These are phyloP conservation scores for Triplophysa bombifrons DNA, from an alignment of 2,797 vertebrate genomes.

Conservation along the genomic window DNA sequence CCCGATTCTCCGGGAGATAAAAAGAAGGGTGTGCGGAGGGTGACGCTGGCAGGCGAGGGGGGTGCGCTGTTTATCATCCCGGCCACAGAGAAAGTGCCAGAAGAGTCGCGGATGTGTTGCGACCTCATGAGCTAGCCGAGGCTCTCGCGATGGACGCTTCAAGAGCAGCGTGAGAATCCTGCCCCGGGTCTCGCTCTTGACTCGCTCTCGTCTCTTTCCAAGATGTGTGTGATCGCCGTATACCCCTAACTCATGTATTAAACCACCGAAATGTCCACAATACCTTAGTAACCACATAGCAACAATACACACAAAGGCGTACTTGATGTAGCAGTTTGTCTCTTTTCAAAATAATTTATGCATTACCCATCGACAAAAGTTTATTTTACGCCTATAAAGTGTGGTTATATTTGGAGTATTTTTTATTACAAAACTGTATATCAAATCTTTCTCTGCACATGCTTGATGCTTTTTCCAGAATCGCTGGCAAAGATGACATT, in stretches of 20 bases:
- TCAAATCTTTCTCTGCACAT: conserved; percentile 24
- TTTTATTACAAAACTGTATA: conserved; percentile 8
- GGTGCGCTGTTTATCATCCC: conserved; percentile 79
- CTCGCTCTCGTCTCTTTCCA: conserved; percentile 43
- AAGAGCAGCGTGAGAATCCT: conserved; percentile 80
- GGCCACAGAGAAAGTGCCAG: conserved; percentile 75
- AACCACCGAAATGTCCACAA: background rate
- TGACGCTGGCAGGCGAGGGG: conserved; percentile 53
- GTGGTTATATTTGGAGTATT: background rate
- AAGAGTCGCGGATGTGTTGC: conserved; percentile 75
- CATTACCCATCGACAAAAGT: background rate
- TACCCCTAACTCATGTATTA: background rate
- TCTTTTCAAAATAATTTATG: too few relatives aligned
- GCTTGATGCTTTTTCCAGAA: conserved; percentile 12
- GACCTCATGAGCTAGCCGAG: conserved; percentile 76
- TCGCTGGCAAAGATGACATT: conserved; percentile 25
- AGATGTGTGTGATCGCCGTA: background rate
- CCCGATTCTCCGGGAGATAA: conserved; percentile 76
- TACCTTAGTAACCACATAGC: background rate
- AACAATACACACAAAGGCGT: background rate
- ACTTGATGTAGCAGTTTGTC: background rate
- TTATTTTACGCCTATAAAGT: conserved; percentile 21
- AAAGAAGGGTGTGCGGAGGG: conserved; percentile 48
- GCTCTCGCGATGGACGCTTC: conserved; percentile 74
- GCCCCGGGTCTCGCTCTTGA: conserved; percentile 50